Evolutionary conservation across 2,797 vertebrate species (phyloP), one percentile per base, ranked within the genome.

Genomic region (Setipinna tenuifilis): DNA sequence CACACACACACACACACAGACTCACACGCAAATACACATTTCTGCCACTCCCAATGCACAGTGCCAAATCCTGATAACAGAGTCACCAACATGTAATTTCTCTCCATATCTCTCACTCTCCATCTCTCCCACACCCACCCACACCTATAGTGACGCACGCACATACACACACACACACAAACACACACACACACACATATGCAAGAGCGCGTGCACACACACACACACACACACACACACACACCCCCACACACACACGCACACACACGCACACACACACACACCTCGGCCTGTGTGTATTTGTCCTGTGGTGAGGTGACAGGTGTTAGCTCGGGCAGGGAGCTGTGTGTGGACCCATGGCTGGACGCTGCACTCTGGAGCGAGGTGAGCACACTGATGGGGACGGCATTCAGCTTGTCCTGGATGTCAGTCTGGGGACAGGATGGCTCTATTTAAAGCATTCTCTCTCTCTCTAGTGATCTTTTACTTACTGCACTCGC

Each of bases 361-460:
- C 87, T 87, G 62, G 90, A 87, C 65, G 89, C 89, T 61, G 89
- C 83, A 57, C 91, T 94, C 86, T 87, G 88, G 87, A 98, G 95
- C 87, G 95, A 95, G 84, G 96, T 87, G 0, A 91, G 91, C 68
- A 98, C 93, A 0, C 95, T 95, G 85, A 98, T 11, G 4, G 95
- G 94, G 88, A 99, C 97, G 17, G 93, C 95, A 3, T 91, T 95
- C 68, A 99, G 93, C 83, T 93, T 97, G 92, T 98, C 96, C 89
- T 94, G 95, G 84, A 97, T 96, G 82, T 96, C 94, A 7, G 94
- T 95, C 97, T 98, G 86, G 14, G 68, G 75, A 14, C 85, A 78
- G 35, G 35, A 21, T 2, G 35, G 17, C 31, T 78, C 17, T 44
- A 23, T 25, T 65, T 12, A 65, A 65, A 65, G n/a, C 21, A 7